Evolutionary conservation across 2,113 vertebrate genomes (phyloP), one percentile per base, ranked within the genome.

Genomic region (Ranitomeya imitator): DNA sequence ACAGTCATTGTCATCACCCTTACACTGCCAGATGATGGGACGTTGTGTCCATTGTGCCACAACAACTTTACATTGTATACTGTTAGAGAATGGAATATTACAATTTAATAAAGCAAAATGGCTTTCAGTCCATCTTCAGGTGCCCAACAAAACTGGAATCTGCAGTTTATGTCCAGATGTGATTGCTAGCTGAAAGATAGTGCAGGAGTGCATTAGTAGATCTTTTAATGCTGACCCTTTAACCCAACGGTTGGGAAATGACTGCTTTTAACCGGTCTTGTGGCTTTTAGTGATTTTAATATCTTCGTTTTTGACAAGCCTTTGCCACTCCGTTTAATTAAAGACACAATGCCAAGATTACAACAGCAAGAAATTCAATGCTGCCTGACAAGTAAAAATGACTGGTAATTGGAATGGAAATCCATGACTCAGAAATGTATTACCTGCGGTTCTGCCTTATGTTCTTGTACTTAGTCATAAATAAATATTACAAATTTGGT

Each of bases 291-390:
- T 15, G 63, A 79, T 85, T 69, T 83, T 79, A 85, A 79, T 85
- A 89, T 85, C 82, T 79, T 79, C 21, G 23, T 67, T 89, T 79
- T 77, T 89, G 82, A 89, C 87, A 89, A 69, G 73, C 51, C 73
- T 89, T 85, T 89, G 81, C 87, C 87, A 89, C 87, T 89, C 87
- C 67, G 73, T 85, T 89, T 89, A 89, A 89, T 89, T 89, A 84
- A 89, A 89, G 54, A 79, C 11, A 57, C 82, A 85, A 79, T 79
- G 87, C 87, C 87, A 89, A 85, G 81, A 88, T 84, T 88, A 21
- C 73, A 74, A 63, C 86, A 74, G 54, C 71, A 82, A 18, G 63
- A 69, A 37, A 71, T 67, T 83, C 37, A 76, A 63, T 83, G 79
- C 69, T 31, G 69, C 79, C 80, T 83, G 86, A 88, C 79, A 88